A percentile compares a stretch with the other conserved stretches of the same genome.
Conservation (phyloP, 1,140 invertebrate species). For the Bombus soroeensis region DNA sequence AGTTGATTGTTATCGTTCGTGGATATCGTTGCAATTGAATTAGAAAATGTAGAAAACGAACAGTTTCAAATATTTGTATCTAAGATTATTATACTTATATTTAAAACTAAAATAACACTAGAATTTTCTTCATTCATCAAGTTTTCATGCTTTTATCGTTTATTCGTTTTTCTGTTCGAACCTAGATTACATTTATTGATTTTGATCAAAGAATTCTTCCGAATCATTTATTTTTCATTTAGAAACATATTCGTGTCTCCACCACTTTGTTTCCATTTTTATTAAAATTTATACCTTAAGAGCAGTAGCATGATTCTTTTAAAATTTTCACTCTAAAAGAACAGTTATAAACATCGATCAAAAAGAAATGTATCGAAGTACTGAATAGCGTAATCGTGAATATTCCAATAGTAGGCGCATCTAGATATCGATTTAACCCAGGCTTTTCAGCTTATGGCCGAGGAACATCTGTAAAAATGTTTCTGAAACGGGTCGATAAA, state of each 20-base stretch:
- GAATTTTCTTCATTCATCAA: background rate
- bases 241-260: fast-evolving
- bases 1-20: background rate
- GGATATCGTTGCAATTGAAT: background rate
- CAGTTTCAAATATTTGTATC: background rate
- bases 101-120: background rate
- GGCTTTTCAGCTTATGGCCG: background rate
- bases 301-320: background rate
- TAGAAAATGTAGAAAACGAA: background rate
- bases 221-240: background rate
- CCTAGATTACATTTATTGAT: too few species aligned
- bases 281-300: background rate
- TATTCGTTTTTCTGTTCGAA: background rate
- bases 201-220: background rate
- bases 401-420: background rate
- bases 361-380: background rate
- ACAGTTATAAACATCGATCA: background rate
- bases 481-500: background rate
- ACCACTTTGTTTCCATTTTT: background rate
- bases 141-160: background rate
- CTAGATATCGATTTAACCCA: conserved; percentile 9
- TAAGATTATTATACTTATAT: background rate
- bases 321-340: background rate
- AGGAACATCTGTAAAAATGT: background rate
- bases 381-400: background rate